These are phyloP conservation scores for Temnothorax curvispinosus DNA, from an alignment of 1,140 invertebrate species.

Conservation along the genomic window DNA sequence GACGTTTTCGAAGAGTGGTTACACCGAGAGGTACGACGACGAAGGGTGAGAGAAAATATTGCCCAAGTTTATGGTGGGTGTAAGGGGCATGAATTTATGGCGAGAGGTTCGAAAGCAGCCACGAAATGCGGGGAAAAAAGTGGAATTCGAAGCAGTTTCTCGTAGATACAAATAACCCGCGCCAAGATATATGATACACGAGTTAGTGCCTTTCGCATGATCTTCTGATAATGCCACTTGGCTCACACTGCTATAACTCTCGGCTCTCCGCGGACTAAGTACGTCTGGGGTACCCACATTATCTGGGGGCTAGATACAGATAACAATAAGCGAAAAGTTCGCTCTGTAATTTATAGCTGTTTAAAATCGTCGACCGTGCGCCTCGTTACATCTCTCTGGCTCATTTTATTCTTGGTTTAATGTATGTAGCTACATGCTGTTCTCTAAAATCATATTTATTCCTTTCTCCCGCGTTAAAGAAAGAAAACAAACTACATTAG, in stretches of 20 bases:
- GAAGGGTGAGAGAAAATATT: constrained; percentile 61
- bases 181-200: constrained; percentile 58
- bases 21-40: constrained; percentile 44
- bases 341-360: constrained; percentile 12
- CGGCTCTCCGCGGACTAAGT: constrained; percentile 6
- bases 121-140: constrained; percentile 50
- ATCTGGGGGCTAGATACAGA: constrained; percentile 1
- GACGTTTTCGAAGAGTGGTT: constrained; percentile 56
- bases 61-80: constrained; percentile 62
- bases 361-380: neutral
- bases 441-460: neutral
- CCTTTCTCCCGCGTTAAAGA: neutral
- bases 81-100: constrained; percentile 71
- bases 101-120: constrained; percentile 27
- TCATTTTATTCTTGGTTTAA: constrained; percentile 20
- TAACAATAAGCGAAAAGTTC: constrained; percentile 18
- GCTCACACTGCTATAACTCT: constrained; percentile 30
- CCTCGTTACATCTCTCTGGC: neutral
- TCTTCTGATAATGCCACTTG: constrained; percentile 56
- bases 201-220: constrained; percentile 49
- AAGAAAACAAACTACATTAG: neutral
- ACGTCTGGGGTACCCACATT: constrained; percentile 12
- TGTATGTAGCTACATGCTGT: neutral
- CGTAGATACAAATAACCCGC: constrained; percentile 68
- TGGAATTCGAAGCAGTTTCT: constrained; percentile 48